phyloP scores from a whole-genome alignment of 2,797 vertebrate genomes.

The Aeoliscus strigatus region DNA sequence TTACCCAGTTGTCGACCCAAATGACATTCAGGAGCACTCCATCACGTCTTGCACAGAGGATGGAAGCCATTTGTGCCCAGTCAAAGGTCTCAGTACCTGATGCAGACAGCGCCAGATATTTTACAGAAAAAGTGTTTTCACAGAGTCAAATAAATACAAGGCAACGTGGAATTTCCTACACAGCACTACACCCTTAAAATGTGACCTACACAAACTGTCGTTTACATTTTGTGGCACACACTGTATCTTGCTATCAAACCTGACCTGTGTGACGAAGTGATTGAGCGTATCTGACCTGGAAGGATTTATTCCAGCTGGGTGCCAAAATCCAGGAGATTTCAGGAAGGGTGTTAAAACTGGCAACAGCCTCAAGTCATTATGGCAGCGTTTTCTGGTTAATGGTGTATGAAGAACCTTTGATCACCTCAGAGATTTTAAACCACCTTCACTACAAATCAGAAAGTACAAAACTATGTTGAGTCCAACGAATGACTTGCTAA shows the following conservation, averaged over 20 bases:
- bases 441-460: conserved; percentile 54
- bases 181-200: no score
- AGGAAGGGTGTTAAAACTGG: conserved; percentile 66
- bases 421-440: conserved; percentile 51
- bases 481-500: conserved; percentile 64
- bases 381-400: conserved; percentile 74
- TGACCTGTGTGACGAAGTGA: conserved; percentile 7
- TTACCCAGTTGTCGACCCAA: conserved; percentile 25
- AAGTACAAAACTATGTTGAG: conserved; percentile 68
- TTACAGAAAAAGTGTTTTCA: no score
- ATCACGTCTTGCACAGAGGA: no score
- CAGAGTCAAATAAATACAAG: no score
- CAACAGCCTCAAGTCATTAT: conserved; percentile 61
- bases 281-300: conserved; percentile 13
- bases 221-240: no score
- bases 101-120: no score
- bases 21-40: conserved; percentile 37
- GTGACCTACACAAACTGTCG: no score
- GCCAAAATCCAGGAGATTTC: conserved; percentile 44
- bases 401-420: conserved; percentile 77
- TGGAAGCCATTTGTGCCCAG: conserved; percentile 34
- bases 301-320: conserved; percentile 31
- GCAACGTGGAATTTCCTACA: no score
- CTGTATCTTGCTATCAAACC: background rate
- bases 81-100: background rate